phyloP scores from a whole-genome alignment of 53 echinoderm and acorn worm genomes.

The Actinopyga echinites region DNA sequence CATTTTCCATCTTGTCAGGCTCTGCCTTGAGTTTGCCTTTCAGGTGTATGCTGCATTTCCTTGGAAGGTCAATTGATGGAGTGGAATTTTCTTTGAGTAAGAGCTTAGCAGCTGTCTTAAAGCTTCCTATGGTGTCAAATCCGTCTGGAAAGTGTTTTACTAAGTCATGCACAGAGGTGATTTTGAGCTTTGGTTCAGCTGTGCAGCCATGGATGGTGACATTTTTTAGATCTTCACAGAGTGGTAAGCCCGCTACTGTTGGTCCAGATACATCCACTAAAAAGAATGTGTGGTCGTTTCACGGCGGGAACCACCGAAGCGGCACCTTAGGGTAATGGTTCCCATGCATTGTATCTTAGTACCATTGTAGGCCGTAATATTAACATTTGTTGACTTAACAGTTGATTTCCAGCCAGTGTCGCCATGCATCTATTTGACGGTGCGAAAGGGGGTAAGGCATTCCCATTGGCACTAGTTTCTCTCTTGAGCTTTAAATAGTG shows the following conservation, averaged over 20 bases:
- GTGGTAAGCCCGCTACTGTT: slow-evolving; percentile 52
- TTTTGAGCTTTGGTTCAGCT: background rate
- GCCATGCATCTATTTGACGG: no score
- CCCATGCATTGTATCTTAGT: no score
- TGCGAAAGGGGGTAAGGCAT: background rate
- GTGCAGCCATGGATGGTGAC: slow-evolving; percentile 51
- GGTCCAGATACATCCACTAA: slow-evolving; percentile 64
- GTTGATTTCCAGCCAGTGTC: no score
- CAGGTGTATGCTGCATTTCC: slow-evolving; percentile 68
- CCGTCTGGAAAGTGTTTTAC: slow-evolving; percentile 27
- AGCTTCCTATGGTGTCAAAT: slow-evolving; percentile 59
- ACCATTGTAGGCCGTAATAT: no score
- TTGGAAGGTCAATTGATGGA: slow-evolving; percentile 53
- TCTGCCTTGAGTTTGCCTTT: slow-evolving; percentile 61
- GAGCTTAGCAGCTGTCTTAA: slow-evolving; percentile 46
- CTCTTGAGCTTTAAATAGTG: no score
- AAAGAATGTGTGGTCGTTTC: slow-evolving; percentile 48
- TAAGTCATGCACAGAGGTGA: background rate
- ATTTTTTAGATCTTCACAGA: slow-evolving; percentile 25
- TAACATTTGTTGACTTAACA: no score
- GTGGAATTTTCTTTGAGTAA: slow-evolving; percentile 49
- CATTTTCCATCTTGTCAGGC: slow-evolving; percentile 51
- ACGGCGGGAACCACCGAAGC: no score
- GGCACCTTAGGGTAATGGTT: no score
- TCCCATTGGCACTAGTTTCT: slow-evolving; percentile 58